phyloP scores from a whole-genome alignment of 2,797 vertebrate species.

The Oophaga sylvatica region DNA sequence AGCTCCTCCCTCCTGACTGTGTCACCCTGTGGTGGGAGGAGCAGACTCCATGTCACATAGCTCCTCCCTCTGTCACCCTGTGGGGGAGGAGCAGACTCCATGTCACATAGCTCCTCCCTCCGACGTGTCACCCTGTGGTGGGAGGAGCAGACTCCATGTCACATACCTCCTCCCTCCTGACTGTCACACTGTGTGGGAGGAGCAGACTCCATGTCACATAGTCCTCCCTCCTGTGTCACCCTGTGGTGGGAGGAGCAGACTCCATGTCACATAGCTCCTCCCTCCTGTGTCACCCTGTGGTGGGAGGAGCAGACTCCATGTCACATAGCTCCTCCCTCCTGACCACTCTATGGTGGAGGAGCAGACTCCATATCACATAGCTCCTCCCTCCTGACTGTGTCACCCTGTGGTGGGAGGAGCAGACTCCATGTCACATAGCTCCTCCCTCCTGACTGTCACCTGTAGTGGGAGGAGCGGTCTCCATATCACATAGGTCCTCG shows the following conservation, averaged over 20 bases:
- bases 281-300: background rate
- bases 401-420: conserved; percentile 17
- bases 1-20: background rate
- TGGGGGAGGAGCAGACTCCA: background rate
- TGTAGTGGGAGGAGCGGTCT: background rate
- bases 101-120: background rate
- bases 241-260: background rate
- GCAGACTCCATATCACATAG: background rate
- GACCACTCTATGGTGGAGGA: background rate
- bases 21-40: background rate
- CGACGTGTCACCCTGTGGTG: background rate
- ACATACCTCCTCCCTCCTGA: background rate
- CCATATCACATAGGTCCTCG: background rate
- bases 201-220: background rate
- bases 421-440: background rate
- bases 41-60: conserved; percentile 8
- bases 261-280: background rate
- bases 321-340: background rate
- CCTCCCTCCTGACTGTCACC: background rate
- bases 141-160: background rate
- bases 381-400: background rate
- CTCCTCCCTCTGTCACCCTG: background rate
- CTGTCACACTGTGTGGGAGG: conserved; percentile 9
- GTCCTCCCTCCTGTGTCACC: background rate
- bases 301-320: background rate